phyloP scores from a whole-genome alignment of 2,888 invertebrate species.

The Mactromeris polynyma region DNA sequence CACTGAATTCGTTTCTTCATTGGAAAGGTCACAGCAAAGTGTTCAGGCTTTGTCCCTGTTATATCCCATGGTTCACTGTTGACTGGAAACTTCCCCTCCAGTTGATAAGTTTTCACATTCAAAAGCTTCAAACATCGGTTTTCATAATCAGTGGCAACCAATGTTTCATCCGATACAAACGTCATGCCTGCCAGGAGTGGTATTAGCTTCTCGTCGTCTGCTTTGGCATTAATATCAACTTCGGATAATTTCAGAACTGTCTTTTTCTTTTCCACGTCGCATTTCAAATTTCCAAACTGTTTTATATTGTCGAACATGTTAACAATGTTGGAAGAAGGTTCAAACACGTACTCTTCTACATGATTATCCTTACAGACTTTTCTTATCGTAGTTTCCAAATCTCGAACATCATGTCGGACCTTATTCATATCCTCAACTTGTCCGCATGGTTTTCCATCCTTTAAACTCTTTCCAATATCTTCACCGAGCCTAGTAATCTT shows the following conservation, averaged over 20 bases:
- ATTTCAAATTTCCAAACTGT: slow-evolving; percentile 1
- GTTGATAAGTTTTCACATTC: slow-evolving; percentile 8
- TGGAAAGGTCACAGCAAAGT: slow-evolving; percentile 21
- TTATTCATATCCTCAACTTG: slow-evolving; percentile 18
- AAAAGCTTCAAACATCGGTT: slow-evolving; percentile 21
- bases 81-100: neutral
- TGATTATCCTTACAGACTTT: slow-evolving; percentile 18
- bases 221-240: slow-evolving; percentile 22
- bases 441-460: slow-evolving; percentile 13
- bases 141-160: slow-evolving; percentile 32
- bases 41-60: neutral
- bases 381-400: slow-evolving; percentile 30
- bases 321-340: neutral
- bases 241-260: slow-evolving; percentile 23
- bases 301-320: slow-evolving; percentile 18
- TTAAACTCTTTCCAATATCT: slow-evolving; percentile 22
- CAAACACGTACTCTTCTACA: slow-evolving; percentile 29
- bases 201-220: slow-evolving; percentile 20
- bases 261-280: slow-evolving; percentile 18
- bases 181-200: slow-evolving; percentile 24
- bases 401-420: neutral
- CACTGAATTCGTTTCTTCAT: slow-evolving; percentile 23
- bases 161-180: slow-evolving; percentile 25
- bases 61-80: slow-evolving; percentile 35
- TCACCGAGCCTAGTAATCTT: slow-evolving; percentile 12